Percentiles rank a stretch among this genome's conserved stretches.
phyloP scores from a whole-genome alignment of 2,888 invertebrate genomes.

The Cistogaster globosa region DNA sequence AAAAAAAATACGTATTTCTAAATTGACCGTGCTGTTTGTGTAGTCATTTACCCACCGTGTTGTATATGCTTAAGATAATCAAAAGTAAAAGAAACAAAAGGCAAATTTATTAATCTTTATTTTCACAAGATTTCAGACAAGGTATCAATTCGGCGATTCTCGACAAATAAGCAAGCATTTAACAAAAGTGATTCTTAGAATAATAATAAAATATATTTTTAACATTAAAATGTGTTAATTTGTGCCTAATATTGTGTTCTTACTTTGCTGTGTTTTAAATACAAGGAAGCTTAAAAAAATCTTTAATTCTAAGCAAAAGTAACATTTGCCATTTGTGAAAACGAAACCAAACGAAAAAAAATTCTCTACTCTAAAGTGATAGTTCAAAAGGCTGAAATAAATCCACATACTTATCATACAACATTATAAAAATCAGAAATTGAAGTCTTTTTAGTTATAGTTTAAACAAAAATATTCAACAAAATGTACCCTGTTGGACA shows the following conservation, averaged over 20 bases:
- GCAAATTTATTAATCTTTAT: constrained; percentile 61
- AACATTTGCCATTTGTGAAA: constrained; percentile 76
- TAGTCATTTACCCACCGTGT: constrained; percentile 66
- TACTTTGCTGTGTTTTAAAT: constrained; percentile 75
- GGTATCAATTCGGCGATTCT: constrained; percentile 47
- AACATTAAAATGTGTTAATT: constrained; percentile 73
- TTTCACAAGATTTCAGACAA: constrained; percentile 16
- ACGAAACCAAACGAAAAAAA: constrained; percentile 79
- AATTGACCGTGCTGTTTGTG: constrained; percentile 56
- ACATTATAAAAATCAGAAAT: constrained; percentile 72
- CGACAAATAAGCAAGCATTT: constrained; percentile 67
- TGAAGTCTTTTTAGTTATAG: constrained; percentile 65
- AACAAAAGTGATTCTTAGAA: constrained; percentile 67
- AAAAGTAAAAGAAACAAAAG: constrained; percentile 43
- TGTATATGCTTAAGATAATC: constrained; percentile 55
- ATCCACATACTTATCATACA: constrained; percentile 74
- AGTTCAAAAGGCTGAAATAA: constrained; percentile 80
- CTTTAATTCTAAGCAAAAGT: constrained; percentile 71
- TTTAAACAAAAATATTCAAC: constrained; percentile 72
- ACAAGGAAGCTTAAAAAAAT: constrained; percentile 64
- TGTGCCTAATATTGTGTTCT: constrained; percentile 81
- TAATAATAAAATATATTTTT: constrained; percentile 51
- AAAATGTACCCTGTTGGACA: constrained; percentile 88
- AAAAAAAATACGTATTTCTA: constrained; percentile 57
- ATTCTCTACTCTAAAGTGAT: constrained; percentile 81